phyloP scores from a whole-genome alignment of 92 coral and sea anemone genomes.

The Epizoanthus scotinus region DNA sequence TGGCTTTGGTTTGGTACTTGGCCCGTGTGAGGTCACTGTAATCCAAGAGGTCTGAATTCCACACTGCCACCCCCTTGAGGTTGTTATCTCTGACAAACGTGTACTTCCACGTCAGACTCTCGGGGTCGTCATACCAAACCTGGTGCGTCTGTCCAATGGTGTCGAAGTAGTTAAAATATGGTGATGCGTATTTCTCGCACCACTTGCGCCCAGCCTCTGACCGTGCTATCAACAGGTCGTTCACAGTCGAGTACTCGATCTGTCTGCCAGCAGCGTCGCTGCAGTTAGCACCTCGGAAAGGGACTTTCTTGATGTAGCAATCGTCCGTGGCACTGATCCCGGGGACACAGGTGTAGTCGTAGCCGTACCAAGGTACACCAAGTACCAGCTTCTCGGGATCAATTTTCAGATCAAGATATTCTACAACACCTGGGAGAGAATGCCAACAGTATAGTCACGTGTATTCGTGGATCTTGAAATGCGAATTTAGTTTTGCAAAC shows the following conservation, averaged over 20 bases:
- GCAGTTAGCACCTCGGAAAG: conserved; percentile 93
- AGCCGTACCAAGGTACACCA: conserved; percentile 98
- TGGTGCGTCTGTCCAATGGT: conserved; percentile 73
- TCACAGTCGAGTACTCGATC: conserved; percentile 73
- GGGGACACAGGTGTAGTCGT: conserved; percentile 78
- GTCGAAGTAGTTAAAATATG: conserved; percentile 82
- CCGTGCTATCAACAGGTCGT: conserved; percentile 76
- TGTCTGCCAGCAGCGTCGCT: conserved; percentile 99
- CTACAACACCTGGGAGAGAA: conserved; percentile 62
- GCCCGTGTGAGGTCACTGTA: conserved; percentile 74
- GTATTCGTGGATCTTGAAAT: too few relatives aligned
- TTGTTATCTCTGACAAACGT: conserved; percentile 53
- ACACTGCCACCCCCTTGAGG: conserved; percentile 88
- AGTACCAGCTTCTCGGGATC: conserved; percentile 80
- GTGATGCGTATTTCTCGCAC: conserved; percentile 64
- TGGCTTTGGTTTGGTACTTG: conserved; percentile 53
- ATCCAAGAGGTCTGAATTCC: conserved; percentile 95
- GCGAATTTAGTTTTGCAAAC: too few relatives aligned
- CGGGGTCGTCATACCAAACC: conserved; percentile 89
- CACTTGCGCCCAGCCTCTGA: conserved; percentile 68
- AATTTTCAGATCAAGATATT: conserved; percentile 75
- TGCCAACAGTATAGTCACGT: not conserved
- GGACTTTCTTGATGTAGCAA: conserved; percentile 84
- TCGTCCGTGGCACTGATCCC: conserved; percentile 47
- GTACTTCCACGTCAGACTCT: conserved; percentile 70